These are phyloP conservation scores for Trypoxylus dichotomus DNA, from an alignment of 1,140 invertebrate genomes.

Conservation along the genomic window DNA sequence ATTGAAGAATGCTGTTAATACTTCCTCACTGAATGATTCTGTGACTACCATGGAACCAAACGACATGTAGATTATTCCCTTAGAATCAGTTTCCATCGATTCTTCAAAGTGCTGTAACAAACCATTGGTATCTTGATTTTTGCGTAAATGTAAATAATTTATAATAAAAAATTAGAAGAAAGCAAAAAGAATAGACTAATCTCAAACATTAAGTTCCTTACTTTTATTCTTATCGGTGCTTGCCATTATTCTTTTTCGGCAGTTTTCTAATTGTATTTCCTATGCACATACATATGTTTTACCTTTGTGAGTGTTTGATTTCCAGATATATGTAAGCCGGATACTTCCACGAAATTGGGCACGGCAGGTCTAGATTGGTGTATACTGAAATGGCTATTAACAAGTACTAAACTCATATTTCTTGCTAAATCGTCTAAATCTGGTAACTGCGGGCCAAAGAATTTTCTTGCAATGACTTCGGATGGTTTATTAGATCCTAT, in stretches of 20 bases:
- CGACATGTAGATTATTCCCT: slow-evolving; percentile 55
- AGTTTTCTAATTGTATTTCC: no score
- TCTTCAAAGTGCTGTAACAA: slow-evolving; percentile 41
- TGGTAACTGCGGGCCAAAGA: slow-evolving; percentile 44
- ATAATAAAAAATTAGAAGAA: no score
- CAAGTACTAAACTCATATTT: slow-evolving; percentile 43
- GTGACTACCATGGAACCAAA: slow-evolving; percentile 53
- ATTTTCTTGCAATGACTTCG: slow-evolving; percentile 36
- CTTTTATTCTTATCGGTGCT: not conserved
- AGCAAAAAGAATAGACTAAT: no score
- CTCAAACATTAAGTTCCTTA: no score
- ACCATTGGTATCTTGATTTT: no score
- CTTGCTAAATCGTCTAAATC: slow-evolving; percentile 36
- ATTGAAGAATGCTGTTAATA: slow-evolving; percentile 54
- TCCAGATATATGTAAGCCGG: slow-evolving; percentile 43
- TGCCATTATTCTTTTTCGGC: not conserved
- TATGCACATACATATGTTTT: not conserved
- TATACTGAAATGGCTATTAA: slow-evolving; percentile 51
- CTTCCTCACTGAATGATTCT: slow-evolving; percentile 49
- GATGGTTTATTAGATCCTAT: slow-evolving; percentile 17
- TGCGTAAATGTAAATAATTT: no score
- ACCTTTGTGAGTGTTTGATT: slow-evolving; percentile 40
- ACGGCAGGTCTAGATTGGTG: slow-evolving; percentile 48
- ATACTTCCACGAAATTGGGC: slow-evolving; percentile 52
- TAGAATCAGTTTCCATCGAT: slow-evolving; percentile 37